Evolutionary conservation across 2,888 invertebrate genomes (phyloP).

Genomic region (Netelia virgata): DNA sequence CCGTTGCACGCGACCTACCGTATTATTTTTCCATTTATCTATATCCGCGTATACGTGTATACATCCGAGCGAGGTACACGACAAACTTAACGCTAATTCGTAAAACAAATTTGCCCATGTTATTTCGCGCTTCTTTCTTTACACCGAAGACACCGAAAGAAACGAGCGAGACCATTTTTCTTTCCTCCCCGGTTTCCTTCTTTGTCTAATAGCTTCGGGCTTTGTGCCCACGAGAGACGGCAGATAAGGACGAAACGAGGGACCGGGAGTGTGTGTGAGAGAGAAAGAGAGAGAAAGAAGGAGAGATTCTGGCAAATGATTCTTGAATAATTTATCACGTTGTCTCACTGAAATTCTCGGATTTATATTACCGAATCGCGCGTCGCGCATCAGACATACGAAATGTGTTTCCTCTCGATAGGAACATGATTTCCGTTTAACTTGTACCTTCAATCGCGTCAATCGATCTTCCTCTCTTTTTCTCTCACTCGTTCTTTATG

Average conservation of each 20-base stretch:
- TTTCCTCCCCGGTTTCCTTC: neutral
- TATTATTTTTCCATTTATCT: slow-evolving; percentile 35
- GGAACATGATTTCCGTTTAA: slow-evolving; percentile 51
- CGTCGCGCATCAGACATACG: slow-evolving; percentile 25
- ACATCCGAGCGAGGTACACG: neutral
- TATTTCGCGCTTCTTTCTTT: neutral
- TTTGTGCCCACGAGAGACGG: slow-evolving; percentile 18
- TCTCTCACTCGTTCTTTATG: neutral
- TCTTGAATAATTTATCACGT: slow-evolving; percentile 61
- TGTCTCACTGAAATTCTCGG: slow-evolving; percentile 51
- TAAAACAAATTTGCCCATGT: slow-evolving; percentile 22
- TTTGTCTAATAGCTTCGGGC: slow-evolving; percentile 34
- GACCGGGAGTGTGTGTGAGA: neutral
- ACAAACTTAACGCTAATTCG: slow-evolving; percentile 16
- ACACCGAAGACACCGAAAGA: neutral
- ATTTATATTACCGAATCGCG: slow-evolving; percentile 54
- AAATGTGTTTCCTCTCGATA: slow-evolving; percentile 58
- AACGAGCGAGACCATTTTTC: neutral
- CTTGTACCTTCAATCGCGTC: slow-evolving; percentile 38
- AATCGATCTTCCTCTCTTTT: slow-evolving; percentile 19
- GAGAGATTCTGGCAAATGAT: slow-evolving; percentile 54
- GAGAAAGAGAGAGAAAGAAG: too few species aligned
- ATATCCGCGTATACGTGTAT: neutral
- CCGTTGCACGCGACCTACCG: slow-evolving; percentile 8
- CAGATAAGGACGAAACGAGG: slow-evolving; percentile 8